Conservation (phyloP, 2,113 vertebrate genomes). For the Pogonocichla stellata region DNA sequence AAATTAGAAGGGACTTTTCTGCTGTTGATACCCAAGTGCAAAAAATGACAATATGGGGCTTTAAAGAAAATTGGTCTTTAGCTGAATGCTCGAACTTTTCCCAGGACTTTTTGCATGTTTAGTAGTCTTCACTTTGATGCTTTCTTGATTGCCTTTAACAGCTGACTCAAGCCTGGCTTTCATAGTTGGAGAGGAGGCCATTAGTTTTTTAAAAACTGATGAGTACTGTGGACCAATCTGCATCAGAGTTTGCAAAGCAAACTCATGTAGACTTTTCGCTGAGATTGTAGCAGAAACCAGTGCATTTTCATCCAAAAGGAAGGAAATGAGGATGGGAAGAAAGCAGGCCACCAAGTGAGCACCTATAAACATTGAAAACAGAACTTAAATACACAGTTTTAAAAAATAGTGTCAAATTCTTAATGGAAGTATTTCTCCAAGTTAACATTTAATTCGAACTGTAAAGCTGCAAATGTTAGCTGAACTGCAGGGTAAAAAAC, state of each 20-base stretch:
- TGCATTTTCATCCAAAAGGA: conserved; percentile 90
- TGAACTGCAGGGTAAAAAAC: neutral
- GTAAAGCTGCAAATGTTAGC: neutral
- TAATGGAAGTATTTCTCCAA: neutral
- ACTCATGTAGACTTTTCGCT: conserved; percentile 85
- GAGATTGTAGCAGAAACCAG: conserved; percentile 79
- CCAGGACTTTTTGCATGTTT: conserved; percentile 65
- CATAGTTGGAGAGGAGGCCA: conserved; percentile 84
- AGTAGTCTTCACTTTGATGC: conserved; percentile 76
- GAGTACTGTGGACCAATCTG: conserved; percentile 87
- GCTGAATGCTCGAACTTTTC: conserved; percentile 86
- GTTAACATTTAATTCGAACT: neutral
- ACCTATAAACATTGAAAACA: conserved; percentile 73
- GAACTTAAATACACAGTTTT: neutral
- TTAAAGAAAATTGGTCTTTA: conserved; percentile 94
- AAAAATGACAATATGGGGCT: neutral
- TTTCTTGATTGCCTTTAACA: conserved; percentile 88
- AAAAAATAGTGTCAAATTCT: neutral
- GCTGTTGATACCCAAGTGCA: conserved; percentile 27
- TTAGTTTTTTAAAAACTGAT: conserved; percentile 83
- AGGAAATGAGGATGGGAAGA: conserved; percentile 89
- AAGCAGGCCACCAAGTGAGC: conserved; percentile 81
- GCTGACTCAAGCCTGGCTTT: conserved; percentile 90
- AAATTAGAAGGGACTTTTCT: conserved; percentile 34
- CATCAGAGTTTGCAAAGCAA: conserved; percentile 88